Evolutionary conservation across 2,797 vertebrate species (phyloP), one percentile per base, ranked within the genome.

Genomic region (Lophotriccus pileatus): DNA sequence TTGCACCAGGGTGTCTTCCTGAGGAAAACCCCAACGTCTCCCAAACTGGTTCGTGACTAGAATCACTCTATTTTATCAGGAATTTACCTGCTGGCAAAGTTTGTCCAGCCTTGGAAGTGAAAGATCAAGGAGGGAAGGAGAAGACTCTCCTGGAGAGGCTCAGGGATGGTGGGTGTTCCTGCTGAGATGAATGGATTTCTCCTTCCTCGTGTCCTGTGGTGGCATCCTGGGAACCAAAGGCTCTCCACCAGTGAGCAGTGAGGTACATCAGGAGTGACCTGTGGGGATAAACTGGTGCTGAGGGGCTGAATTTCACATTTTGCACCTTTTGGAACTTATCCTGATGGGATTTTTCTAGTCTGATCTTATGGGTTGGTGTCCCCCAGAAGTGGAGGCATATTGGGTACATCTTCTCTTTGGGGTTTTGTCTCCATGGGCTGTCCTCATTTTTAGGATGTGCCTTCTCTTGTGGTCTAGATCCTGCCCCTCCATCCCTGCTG

Each of bases 391-490:
- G 46, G 53, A 66, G 23, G 6, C 5, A 1, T 3, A 9, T 41
- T 23, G 56, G 32, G 17, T 14, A 3, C 5, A 3, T 46, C 39
- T 52, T 58, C 17, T 66, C 1, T 23, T n/a, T 2, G 6, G 20
- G 12, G 30, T 32, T 58, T 62, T 80, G 37, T 46, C 3, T 3
- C 3, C 6, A 2, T 7, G 23, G 34, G 22, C 2, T 39, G 11
- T 8, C 53, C 12, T 12, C 1, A 2, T 27, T 49, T 74, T 11
- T 52, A 46, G 36, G 32, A 13, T 53, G 7, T 15, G 5, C 37
- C 23, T 39, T 60, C 18, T 17, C 13, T 64, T 0, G 0, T 22
- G 34, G 36, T 32, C 28, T 24, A 28, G 10, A 18, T 32, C 3
- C 13, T 49, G 56, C 27, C 10, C 49, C 20, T 47, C 17, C 43